Base-by-base conservation (phyloP, 2,888 invertebrate species). In the Latrodectus hesperus region DNA sequence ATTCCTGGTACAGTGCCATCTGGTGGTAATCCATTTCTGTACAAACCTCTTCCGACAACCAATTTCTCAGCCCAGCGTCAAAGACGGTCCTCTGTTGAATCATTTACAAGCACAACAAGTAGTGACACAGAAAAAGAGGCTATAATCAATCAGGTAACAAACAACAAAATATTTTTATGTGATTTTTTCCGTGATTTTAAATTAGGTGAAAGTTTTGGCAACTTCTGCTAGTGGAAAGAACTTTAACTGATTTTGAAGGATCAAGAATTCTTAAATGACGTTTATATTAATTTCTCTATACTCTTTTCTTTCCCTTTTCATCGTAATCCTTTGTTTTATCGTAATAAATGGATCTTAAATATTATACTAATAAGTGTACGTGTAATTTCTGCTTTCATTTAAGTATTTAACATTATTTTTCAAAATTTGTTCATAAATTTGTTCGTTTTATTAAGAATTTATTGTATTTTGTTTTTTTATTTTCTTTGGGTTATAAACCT, bases 101-200 rank as follows among this genome's bases (percentile, higher is more conserved):
- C 84, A 65, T 80, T 90, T 91, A 90, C 89, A 91, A 91, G 89
- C 89, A 90, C 84, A 91, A 91, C 88, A 91, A 91, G 90, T 89
- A 88, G 83, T 51, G 86, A 86, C 67, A 86, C 81, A 53, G 87
- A 87, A 51, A 87, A 78, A 64, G 87, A 82, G 0, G 67, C 73
- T 64, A 82, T 87, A n/a, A 68, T 73, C 8, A 82, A 87, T 52
- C 87, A 87, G 60, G 87, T 87, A 71, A 65, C 17, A 14, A 0
- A 60, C 17, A 65, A 70, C 26, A 67, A 6, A 67, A 67, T 22
- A 67, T n/a, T 22, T 0, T 11, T n/a, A 6, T 17, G 0, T 2
- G 17, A 16, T n/a, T 22, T 22, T 22, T 60, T 60, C 2, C 60
- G 16, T 22, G 22, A 60, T 2, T 60, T 60, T 60, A 2, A 60